Conservation (phyloP, 2,113 vertebrate genomes). For the Nothoprocta perdicaria region DNA sequence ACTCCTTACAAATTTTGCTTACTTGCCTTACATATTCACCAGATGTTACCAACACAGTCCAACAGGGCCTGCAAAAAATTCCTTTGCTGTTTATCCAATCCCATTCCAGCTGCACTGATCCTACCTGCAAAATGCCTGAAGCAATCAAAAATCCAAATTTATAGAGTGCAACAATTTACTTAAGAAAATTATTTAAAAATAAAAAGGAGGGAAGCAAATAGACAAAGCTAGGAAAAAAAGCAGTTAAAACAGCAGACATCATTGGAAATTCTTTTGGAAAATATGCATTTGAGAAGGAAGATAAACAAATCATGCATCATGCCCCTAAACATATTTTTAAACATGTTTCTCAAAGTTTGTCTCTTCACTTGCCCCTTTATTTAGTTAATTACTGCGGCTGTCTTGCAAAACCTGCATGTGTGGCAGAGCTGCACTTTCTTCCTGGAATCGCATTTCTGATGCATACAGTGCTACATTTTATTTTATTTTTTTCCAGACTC, state of each 20-base stretch:
- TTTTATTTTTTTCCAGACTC: neutral
- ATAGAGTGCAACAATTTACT: neutral
- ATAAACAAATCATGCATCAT: neutral
- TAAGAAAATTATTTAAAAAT: neutral
- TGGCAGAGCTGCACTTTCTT: neutral
- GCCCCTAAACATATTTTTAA: neutral
- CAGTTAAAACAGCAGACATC: too few species aligned
- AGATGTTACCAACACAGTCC: neutral
- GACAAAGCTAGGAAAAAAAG: neutral
- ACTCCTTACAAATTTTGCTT: neutral
- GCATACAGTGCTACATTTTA: neutral
- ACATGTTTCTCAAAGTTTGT: neutral
- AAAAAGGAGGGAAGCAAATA: neutral
- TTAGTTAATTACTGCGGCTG: neutral
- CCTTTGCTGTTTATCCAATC: neutral
- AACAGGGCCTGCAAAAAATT: neutral
- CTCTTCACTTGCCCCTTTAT: neutral
- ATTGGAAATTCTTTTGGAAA: neutral
- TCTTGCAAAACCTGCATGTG: neutral
- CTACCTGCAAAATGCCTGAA: neutral
- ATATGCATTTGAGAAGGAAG: neutral
- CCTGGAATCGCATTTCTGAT: neutral
- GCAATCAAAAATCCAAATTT: neutral
- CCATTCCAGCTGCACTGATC: neutral
- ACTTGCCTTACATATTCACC: neutral